phyloP scores from a whole-genome alignment of 2,797 vertebrate genomes.

The Otolemur crassicaudatus region DNA sequence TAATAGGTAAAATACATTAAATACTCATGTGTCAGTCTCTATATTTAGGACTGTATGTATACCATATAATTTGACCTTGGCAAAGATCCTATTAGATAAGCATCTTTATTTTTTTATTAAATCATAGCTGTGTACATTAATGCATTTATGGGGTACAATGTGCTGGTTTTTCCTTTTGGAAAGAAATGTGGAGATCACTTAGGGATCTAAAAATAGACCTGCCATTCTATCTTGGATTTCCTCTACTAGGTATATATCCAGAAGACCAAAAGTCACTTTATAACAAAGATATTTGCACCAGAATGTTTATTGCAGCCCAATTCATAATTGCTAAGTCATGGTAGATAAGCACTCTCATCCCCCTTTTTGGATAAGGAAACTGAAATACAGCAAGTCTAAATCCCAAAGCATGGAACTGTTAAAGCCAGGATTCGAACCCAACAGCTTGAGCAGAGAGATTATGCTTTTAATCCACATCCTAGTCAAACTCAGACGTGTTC shows the following conservation, averaged over 20 bases:
- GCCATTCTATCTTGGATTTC: too few relatives aligned
- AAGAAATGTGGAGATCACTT: too few relatives aligned
- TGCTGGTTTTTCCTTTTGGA: too few relatives aligned
- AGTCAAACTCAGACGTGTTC: neutral
- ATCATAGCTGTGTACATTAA: too few relatives aligned
- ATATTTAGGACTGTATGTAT: neutral
- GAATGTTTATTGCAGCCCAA: too few relatives aligned
- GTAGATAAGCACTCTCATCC: neutral
- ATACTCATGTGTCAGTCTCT: neutral
- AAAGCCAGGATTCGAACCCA: neutral
- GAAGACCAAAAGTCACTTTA: too few relatives aligned
- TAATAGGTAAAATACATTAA: neutral
- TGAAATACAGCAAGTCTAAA: neutral
- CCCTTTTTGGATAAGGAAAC: neutral
- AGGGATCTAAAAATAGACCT: too few relatives aligned
- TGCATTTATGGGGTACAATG: too few relatives aligned
- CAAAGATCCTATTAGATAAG: neutral
- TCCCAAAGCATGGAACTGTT: neutral
- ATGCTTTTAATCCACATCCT: neutral
- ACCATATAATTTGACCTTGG: neutral
- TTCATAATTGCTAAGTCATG: too few relatives aligned
- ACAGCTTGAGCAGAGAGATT: neutral
- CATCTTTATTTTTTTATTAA: too few relatives aligned
- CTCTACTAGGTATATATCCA: too few relatives aligned
- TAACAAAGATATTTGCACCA: too few relatives aligned